Percentiles rank a stretch among this genome's conserved stretches.
phyloP scores from a whole-genome alignment of 2,797 vertebrate species.

The Hippopotamyrus pictus region DNA sequence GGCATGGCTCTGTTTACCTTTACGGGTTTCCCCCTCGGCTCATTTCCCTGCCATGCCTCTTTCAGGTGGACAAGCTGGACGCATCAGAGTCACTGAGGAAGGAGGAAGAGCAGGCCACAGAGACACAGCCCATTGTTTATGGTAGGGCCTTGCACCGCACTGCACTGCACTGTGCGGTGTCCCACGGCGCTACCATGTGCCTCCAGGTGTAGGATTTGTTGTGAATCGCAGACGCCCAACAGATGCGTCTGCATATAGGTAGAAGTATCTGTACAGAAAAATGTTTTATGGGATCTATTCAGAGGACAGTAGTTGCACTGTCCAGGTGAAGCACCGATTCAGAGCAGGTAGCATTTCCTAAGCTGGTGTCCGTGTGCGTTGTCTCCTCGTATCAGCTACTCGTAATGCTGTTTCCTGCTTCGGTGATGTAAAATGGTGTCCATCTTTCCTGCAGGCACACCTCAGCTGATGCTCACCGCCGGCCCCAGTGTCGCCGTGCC shows the following conservation, averaged over 20 bases:
- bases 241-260: neutral
- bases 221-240: neutral
- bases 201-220: neutral
- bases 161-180: too few species aligned
- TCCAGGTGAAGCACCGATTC: neutral
- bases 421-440: neutral
- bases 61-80: conserved; percentile 94
- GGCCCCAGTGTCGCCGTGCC: conserved; percentile 91
- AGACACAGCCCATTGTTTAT: conserved; percentile 98
- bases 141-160: conserved; percentile 61
- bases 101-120: conserved; percentile 97
- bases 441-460: conserved; percentile 69
- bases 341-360: neutral
- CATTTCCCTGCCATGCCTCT: conserved; percentile 18
- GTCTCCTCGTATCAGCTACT: too few species aligned
- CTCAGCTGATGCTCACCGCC: conserved; percentile 97
- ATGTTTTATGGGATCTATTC: neutral
- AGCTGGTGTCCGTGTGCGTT: neutral
- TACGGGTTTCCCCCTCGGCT: neutral
- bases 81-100: conserved; percentile 97
- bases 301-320: neutral
- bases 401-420: neutral
- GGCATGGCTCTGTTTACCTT: conserved; percentile 12
- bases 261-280: neutral
- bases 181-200: neutral